Conservation (phyloP, 2,888 invertebrate species). For the Leptarthrus brevirostris region DNA sequence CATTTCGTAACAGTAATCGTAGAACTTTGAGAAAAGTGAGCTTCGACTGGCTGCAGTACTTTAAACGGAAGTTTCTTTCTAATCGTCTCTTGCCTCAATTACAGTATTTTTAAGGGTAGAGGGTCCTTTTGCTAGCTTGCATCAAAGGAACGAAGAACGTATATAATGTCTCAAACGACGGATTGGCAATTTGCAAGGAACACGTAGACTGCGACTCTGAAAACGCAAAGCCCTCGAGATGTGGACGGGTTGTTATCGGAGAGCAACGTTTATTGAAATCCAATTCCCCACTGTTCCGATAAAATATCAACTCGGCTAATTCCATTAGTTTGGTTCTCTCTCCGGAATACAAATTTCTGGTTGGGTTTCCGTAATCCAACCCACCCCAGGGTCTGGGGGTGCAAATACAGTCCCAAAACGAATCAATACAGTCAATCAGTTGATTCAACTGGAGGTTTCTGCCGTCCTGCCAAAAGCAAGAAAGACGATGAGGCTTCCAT, state of each 20-base stretch:
- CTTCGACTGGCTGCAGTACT: too few relatives aligned
- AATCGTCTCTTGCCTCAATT: too few relatives aligned
- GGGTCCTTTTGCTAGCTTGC: neutral
- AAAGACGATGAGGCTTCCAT: neutral
- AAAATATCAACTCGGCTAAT: conserved; percentile 54
- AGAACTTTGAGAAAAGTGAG: too few relatives aligned
- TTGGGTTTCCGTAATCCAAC: conserved; percentile 49
- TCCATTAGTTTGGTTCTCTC: conserved; percentile 53
- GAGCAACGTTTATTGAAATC: conserved; percentile 52
- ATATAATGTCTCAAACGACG: neutral
- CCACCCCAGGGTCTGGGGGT: conserved; percentile 16
- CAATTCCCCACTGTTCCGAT: conserved; percentile 51
- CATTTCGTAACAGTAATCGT: too few relatives aligned
- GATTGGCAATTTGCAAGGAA: conserved; percentile 26
- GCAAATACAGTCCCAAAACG: conserved; percentile 39
- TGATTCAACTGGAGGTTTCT: conserved; percentile 45
- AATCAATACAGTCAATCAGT: conserved; percentile 54
- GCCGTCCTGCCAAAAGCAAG: conserved; percentile 5
- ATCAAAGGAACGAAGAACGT: neutral
- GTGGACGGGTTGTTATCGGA: conserved; percentile 43
- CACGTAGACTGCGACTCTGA: conserved; percentile 10
- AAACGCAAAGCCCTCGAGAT: conserved; percentile 42
- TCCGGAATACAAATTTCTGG: conserved; percentile 53
- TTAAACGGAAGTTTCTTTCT: too few relatives aligned
- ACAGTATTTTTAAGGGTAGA: neutral